Conservation (phyloP, 2,797 vertebrate genomes). For the Malurus splendens region DNA sequence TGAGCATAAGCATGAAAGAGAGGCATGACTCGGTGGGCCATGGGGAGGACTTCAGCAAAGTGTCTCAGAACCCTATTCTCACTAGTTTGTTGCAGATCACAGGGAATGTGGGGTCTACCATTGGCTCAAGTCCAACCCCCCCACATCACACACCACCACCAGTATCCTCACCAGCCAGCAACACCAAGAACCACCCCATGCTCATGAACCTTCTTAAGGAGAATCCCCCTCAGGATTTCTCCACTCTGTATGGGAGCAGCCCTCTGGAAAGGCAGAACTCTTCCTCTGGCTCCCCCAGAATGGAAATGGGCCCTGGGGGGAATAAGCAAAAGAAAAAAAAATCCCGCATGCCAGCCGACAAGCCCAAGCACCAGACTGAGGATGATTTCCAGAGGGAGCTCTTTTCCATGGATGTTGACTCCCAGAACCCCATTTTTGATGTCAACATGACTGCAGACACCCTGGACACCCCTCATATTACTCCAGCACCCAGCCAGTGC, state of each 20-base stretch:
- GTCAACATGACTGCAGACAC: conserved; percentile 91
- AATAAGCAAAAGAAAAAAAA: conserved; percentile 94
- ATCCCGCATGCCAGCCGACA: conserved; percentile 67
- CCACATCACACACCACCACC: conserved; percentile 95
- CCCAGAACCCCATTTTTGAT: conserved; percentile 95
- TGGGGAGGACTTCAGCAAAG: conserved; percentile 95
- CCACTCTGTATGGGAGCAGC: conserved; percentile 87
- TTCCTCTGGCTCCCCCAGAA: conserved; percentile 89
- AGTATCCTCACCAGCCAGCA: conserved; percentile 95
- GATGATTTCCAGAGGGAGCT: conserved; percentile 98
- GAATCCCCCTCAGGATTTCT: conserved; percentile 95
- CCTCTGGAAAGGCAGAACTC: conserved; percentile 95
- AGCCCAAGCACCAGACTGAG: conserved; percentile 88
- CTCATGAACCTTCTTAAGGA: conserved; percentile 98
- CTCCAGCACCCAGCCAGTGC: conserved; percentile 95
- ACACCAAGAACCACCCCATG: conserved; percentile 99
- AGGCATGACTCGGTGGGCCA: conserved; percentile 83
- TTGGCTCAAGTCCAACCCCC: conserved; percentile 88
- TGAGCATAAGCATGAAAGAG: conserved; percentile 81
- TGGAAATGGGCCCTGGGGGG: conserved; percentile 78
- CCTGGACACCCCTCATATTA: conserved; percentile 94
- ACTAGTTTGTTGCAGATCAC: conserved; percentile 96
- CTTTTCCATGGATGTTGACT: conserved; percentile 97
- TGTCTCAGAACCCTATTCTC: conserved; percentile 97
- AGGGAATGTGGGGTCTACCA: conserved; percentile 87